Evolutionary conservation across 2,113 vertebrate species (phyloP).

Genomic region (Syngnathus floridae): DNA sequence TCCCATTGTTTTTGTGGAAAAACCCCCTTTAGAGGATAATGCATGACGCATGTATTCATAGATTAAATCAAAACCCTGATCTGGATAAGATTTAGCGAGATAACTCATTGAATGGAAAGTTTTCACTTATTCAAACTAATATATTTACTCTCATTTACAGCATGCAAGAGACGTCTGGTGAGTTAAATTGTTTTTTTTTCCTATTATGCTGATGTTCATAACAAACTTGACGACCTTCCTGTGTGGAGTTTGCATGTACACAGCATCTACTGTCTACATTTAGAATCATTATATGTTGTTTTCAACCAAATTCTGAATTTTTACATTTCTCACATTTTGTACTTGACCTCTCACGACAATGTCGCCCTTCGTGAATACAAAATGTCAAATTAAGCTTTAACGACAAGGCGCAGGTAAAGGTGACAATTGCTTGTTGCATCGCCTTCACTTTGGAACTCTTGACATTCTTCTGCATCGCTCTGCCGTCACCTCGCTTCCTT

Average conservation of each 20-base stretch:
- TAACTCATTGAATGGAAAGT: neutral
- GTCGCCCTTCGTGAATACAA: no score
- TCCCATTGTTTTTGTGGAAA: neutral
- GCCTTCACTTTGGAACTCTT: neutral
- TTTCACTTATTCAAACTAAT: neutral
- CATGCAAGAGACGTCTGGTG: no score
- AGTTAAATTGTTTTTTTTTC: no score
- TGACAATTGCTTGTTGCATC: neutral
- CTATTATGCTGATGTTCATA: no score
- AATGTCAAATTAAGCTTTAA: no score
- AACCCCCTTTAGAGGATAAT: neutral
- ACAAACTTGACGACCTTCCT: no score
- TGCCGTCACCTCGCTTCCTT: slow-evolving; percentile 21
- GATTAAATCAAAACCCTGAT: neutral
- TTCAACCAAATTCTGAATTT: no score
- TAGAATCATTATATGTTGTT: no score
- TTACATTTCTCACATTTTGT: no score
- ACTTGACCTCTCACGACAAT: no score
- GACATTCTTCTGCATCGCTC: slow-evolving; percentile 11
- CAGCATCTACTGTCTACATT: no score
- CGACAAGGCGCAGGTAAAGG: neutral
- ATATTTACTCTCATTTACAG: neutral
- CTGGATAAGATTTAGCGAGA: neutral
- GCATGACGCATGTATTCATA: neutral
- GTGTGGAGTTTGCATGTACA: no score